Base-by-base conservation (phyloP, 2,113 vertebrate species). In the Tragelaphus strepsiceros region DNA sequence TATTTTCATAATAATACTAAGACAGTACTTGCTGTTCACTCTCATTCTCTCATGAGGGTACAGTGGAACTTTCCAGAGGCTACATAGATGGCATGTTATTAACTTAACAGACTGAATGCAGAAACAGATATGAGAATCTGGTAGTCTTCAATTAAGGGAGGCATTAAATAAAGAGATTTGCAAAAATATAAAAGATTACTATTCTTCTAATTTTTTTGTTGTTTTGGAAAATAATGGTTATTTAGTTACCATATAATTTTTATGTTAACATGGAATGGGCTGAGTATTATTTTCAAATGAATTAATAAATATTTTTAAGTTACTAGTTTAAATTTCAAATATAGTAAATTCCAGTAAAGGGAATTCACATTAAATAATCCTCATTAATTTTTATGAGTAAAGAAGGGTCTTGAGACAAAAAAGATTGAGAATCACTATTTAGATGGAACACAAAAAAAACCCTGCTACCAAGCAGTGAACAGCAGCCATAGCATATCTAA, bases 1-100 rank as follows among this genome's bases (percentile, higher is more conserved):
- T 77, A 86, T 92, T 97, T 96, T 94, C 80, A 62, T 62, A 71
- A 83, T 83, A 94, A 94, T 17, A 62, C 9, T 83, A 89, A 71
- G 30, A 56, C 17, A 92, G 56, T 35, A 84, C 64, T 93, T 95
- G 14, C 54, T 32, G 46, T 94, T 62, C 24, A 67, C 19, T 83
- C 26, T 83, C 43, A 94, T 78, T 83, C 30, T 96, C 49, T 90
- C 54, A 64, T 53, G 81, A 90, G 35, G 54, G 16, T 15, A 32
- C 54, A 67, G 13, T 22, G 43, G 24, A 56, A 46, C 87, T 93
- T 97, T 84, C 86, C 12, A 87, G 58, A 90, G 87, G n/a, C 11
- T 82, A 46, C 24, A 87, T 28, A 64, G 22, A 90, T n/a, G 53
- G 35, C 4, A 59, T 59, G 19, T 71, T 64, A 77, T 43, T 43